Percentiles rank a stretch among this genome's conserved stretches.
phyloP scores from a whole-genome alignment of 2,797 vertebrate genomes.

The Epinephelus coioides region DNA sequence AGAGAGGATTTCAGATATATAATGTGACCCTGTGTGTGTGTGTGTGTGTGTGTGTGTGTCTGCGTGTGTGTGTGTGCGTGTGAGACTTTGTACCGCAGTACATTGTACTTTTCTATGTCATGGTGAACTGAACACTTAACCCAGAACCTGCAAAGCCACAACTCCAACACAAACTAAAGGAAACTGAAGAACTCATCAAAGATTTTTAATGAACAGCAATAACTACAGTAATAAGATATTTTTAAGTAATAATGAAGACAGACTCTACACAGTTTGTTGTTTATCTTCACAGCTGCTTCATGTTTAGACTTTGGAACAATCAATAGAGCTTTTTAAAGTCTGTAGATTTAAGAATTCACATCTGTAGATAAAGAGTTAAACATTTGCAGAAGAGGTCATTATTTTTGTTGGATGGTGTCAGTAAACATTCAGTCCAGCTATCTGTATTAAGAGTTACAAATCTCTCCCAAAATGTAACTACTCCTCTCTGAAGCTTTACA shows the following conservation, averaged over 20 bases:
- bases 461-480: not conserved
- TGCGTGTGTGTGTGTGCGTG: conserved; percentile 15
- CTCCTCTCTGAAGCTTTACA: not conserved
- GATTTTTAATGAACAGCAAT: conserved; percentile 48
- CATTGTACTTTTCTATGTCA: conserved; percentile 61
- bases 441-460: conserved; percentile 17
- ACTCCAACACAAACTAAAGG: conserved; percentile 9
- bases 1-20: conserved; percentile 50
- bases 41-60: conserved; percentile 11
- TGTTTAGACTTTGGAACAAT: conserved; percentile 53
- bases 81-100: conserved; percentile 47
- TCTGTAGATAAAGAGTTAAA: conserved; percentile 29
- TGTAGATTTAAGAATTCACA: conserved; percentile 25
- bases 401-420: conserved; percentile 27
- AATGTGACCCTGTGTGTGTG: conserved; percentile 42
- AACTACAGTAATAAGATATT: conserved; percentile 41
- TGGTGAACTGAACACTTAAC: conserved; percentile 63
- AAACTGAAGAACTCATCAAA: conserved; percentile 7
- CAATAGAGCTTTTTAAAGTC: conserved; percentile 34
- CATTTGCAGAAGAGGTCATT: conserved; percentile 24
- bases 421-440: conserved; percentile 38
- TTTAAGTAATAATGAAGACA: conserved; percentile 25
- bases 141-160: conserved; percentile 49
- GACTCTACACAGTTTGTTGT: not conserved
- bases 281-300: conserved; percentile 31